phyloP scores from a whole-genome alignment of 30 jellyfish, hydroid and myxozoan species.

The Morbakka virulenta region DNA sequence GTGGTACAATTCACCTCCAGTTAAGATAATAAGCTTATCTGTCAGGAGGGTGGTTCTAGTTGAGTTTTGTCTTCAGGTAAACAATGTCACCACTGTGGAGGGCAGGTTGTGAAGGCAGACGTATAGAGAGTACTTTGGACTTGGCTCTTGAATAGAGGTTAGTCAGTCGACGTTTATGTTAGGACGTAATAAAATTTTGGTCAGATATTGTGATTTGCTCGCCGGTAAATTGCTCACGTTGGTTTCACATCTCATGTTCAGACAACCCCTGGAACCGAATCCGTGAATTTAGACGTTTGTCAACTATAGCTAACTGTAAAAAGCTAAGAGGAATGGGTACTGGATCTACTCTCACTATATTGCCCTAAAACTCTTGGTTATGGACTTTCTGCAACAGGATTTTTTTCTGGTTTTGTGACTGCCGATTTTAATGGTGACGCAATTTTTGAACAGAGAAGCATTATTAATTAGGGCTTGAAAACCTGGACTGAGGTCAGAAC shows the following conservation, averaged over 20 bases:
- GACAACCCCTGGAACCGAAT: constrained; percentile 30
- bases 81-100: too few relatives aligned
- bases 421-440: constrained; percentile 27
- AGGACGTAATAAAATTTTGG: neutral
- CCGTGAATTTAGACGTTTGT: constrained; percentile 33
- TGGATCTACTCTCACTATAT: constrained; percentile 29
- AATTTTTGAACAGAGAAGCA: neutral
- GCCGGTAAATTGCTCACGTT: constrained; percentile 44
- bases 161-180: too few relatives aligned
- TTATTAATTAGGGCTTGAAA: constrained; percentile 3
- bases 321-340: neutral
- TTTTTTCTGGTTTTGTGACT: constrained; percentile 25
- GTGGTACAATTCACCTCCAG: too few relatives aligned
- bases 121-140: too few relatives aligned
- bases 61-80: too few relatives aligned
- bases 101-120: too few relatives aligned
- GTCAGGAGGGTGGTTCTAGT: too few relatives aligned
- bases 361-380: constrained; percentile 26
- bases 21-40: too few relatives aligned
- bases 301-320: constrained; percentile 15
- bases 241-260: constrained; percentile 22
- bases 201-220: constrained; percentile 1
- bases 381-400: constrained; percentile 56
- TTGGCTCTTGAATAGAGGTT: too few relatives aligned
- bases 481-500: constrained; percentile 54